Evolutionary conservation across 2,797 vertebrate genomes (phyloP).

Genomic region (Mareca penelope): DNA sequence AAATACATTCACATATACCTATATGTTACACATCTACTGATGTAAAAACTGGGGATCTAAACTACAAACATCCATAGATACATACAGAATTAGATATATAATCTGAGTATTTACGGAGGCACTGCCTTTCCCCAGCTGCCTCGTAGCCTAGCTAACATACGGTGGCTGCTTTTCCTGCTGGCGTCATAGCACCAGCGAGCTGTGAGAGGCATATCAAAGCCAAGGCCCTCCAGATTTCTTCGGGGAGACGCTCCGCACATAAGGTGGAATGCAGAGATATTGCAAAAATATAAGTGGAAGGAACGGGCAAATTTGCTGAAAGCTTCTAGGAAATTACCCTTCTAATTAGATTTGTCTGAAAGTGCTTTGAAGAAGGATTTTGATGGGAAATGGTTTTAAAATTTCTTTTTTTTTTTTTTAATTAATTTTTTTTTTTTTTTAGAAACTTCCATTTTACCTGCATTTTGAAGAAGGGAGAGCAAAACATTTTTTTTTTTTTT

Average conservation of each 20-base stretch:
- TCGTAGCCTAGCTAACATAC: neutral
- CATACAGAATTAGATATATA: neutral
- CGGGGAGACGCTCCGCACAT: neutral
- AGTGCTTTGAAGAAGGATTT: neutral
- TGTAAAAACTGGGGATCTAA: neutral
- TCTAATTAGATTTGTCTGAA: constrained; percentile 7
- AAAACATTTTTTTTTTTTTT: neutral
- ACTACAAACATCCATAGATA: neutral
- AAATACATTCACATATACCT: neutral
- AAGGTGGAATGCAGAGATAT: neutral
- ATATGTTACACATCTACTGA: neutral
- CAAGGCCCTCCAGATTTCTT: neutral
- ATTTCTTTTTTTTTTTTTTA: too few relatives aligned
- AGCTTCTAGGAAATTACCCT: neutral
- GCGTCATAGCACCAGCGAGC: neutral
- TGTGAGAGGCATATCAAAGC: neutral
- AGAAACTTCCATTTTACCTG: neutral
- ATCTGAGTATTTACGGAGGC: neutral
- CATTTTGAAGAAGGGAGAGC: neutral
- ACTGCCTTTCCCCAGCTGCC: neutral
- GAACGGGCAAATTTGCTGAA: neutral
- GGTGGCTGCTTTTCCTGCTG: neutral
- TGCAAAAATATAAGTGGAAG: neutral
- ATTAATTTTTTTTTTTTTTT: neutral
- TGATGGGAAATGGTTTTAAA: too few relatives aligned